Conservation (phyloP, 1,140 invertebrate genomes). For the Oreohelix idahoensis region DNA sequence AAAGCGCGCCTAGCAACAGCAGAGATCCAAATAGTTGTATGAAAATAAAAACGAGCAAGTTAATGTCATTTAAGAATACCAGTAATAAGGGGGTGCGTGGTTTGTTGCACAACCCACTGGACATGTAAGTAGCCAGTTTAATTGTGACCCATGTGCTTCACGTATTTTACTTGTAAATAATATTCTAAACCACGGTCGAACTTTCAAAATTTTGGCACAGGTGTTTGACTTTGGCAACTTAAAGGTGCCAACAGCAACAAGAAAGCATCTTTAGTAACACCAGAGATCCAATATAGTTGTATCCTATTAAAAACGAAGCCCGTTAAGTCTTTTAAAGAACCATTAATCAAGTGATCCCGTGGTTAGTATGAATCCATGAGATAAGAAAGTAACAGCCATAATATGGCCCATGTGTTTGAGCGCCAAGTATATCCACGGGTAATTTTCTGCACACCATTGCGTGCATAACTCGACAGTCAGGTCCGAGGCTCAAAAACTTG, state of each 20-base stretch:
- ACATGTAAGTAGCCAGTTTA: too few relatives aligned
- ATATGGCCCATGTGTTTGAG: slow-evolving; percentile 20
- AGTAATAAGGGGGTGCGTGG: too few relatives aligned
- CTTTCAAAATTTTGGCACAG: neutral
- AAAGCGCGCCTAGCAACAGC: too few relatives aligned
- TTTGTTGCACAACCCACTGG: too few relatives aligned
- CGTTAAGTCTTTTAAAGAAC: slow-evolving; percentile 10
- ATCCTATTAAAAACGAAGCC: neutral
- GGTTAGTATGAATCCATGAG: neutral
- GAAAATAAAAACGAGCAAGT: too few relatives aligned
- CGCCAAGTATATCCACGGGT: slow-evolving; percentile 4
- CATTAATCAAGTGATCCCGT: neutral
- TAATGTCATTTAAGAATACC: too few relatives aligned
- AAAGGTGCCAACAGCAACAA: neutral
- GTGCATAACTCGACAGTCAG: neutral
- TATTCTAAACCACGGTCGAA: too few relatives aligned
- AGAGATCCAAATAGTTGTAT: too few relatives aligned
- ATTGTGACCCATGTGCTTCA: too few relatives aligned
- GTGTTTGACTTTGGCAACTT: neutral
- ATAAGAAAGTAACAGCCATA: neutral
- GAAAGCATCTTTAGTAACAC: neutral
- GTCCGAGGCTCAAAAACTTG: neutral
- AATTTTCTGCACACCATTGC: neutral
- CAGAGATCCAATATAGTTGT: slow-evolving; percentile 3
- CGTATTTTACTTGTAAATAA: too few relatives aligned